phyloP scores from a whole-genome alignment of 2,113 vertebrate species.

The Ellobius talpinus region DNA sequence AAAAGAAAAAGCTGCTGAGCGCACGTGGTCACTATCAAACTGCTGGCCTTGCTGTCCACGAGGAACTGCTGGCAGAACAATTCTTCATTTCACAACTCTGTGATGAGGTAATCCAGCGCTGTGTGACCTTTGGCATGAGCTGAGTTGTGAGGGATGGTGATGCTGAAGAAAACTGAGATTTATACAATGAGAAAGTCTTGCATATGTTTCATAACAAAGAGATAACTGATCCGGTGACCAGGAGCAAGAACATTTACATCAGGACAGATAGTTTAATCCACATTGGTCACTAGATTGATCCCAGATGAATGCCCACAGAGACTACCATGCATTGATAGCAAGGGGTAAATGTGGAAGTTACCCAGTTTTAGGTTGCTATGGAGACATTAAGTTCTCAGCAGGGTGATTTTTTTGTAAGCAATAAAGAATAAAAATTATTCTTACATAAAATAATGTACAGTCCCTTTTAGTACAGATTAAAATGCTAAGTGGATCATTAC shows the following conservation, averaged over 20 bases:
- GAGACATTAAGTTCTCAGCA: not conserved
- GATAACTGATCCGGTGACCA: conserved; percentile 39
- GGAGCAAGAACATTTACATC: conserved; percentile 11
- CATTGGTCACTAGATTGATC: not conserved
- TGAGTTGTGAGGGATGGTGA: conserved; percentile 1
- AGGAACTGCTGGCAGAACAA: conserved; percentile 60
- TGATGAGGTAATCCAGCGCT: conserved; percentile 64
- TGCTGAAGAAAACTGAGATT: conserved; percentile 72
- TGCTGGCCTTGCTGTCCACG: conserved; percentile 37
- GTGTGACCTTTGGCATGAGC: conserved; percentile 54
- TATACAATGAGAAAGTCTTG: conserved; percentile 50
- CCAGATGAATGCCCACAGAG: conserved; percentile 16
- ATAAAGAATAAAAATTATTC: conserved; percentile 19
- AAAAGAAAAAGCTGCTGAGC: conserved; percentile 58
- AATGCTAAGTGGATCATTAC: conserved; percentile 42
- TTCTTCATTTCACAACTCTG: conserved; percentile 72
- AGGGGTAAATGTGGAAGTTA: not conserved
- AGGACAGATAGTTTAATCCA: not conserved
- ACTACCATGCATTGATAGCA: not conserved
- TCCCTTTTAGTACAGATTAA: conserved; percentile 28
- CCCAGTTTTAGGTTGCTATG: not conserved
- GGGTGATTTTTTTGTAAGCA: not conserved
- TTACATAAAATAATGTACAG: conserved; percentile 52
- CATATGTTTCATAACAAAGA: conserved; percentile 34
- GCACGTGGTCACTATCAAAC: conserved; percentile 9